These are phyloP conservation scores for Oceanodroma tethys DNA, from an alignment of 2,113 vertebrate genomes.

Conservation along the genomic window DNA sequence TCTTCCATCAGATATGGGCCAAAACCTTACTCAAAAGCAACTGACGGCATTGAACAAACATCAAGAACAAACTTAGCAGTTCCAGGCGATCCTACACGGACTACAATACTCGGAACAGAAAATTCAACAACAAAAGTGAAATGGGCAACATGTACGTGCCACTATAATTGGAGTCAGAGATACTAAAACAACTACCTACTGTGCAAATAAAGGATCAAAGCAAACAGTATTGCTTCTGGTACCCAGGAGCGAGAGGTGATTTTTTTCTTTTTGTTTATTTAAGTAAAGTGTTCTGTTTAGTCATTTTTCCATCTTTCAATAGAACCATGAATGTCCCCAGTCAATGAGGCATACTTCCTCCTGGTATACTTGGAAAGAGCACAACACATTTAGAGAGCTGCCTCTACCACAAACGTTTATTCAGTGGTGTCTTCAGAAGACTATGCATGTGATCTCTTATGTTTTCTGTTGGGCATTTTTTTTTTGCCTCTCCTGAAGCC, in stretches of 20 bases:
- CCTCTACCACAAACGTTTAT: background rate
- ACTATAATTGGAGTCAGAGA: background rate
- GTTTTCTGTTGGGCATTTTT: background rate
- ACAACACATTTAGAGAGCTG: background rate
- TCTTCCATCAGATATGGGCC: background rate
- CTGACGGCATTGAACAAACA: background rate
- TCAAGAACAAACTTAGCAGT: background rate
- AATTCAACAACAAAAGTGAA: background rate
- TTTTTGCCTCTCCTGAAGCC: background rate
- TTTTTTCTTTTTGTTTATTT: background rate
- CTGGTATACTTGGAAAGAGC: background rate
- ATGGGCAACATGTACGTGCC: background rate
- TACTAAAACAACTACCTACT: background rate
- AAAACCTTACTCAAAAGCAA: background rate
- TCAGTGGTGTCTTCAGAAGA: background rate
- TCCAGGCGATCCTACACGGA: background rate
- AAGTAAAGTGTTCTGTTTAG: background rate
- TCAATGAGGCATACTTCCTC: slow-evolving; percentile 5
- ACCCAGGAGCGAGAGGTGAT: background rate
- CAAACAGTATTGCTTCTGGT: background rate
- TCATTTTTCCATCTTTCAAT: background rate
- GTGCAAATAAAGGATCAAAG: slow-evolving; percentile 5
- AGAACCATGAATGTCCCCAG: background rate
- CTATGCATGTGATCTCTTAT: background rate
- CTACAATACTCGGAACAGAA: background rate